Evolutionary conservation across 2,113 vertebrate species (phyloP), one percentile per base, ranked within the genome.

Genomic region (Cyanocitta stelleri): DNA sequence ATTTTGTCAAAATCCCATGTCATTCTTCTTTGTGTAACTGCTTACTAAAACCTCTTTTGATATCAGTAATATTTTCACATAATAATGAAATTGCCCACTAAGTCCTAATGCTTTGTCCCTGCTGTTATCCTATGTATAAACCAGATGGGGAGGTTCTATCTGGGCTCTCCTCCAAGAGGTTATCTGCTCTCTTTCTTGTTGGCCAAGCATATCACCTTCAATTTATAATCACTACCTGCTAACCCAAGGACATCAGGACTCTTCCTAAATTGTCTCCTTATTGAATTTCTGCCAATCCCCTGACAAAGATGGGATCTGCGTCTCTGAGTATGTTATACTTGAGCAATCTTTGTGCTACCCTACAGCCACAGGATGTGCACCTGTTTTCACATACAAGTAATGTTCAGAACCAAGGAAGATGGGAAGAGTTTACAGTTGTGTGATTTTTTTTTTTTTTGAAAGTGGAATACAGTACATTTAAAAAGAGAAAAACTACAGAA

Each of bases 81-180:
- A 79, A 43, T 51, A 78, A 69, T 58, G 63, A 76, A 83, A 83
- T 43, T 86, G 29, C 48, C n/a, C 55, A 86, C 22, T n/a, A 61
- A 62, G 46, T 63, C 32, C n/a, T 66, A 54, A 41, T 61, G 37
- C 26, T 83, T 55, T 90, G 44, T 68, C 13, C 82, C 58, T 88
- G 71, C 71, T 90, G 55, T 46, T 90, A 58, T 32, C 21, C 24
- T 54, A 5, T 54, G 67, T 87, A 52, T 62, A 90, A 85, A 79
- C 49, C 85, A 94, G 75, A 90, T 85, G 82, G 48, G 62, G 39
- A 88, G 13, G 27, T 85, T 93, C 79, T 83, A 6, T 66, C 71
- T 76, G 62, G 95, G 78, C 78, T 95, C 18, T 83, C n/a, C 54
- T 93, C 79, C 94, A 95, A 72, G 58, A 72, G 82, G 41, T 68